These are phyloP conservation scores for Pristiophorus japonicus DNA, from an alignment of 2,113 vertebrate genomes.

Conservation along the genomic window DNA sequence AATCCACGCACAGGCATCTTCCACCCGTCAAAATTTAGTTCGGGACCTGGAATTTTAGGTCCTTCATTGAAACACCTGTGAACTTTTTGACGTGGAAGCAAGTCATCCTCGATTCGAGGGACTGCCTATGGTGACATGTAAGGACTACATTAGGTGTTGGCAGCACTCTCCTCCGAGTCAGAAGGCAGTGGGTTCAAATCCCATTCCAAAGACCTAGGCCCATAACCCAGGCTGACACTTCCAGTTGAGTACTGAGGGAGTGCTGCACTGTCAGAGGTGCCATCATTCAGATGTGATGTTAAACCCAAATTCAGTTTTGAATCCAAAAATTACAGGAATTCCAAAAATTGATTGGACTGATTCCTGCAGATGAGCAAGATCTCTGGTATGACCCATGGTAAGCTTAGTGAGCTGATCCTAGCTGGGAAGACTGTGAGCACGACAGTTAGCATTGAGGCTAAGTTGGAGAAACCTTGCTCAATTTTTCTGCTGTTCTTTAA, in stretches of 20 bases:
- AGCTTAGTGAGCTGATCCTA: background rate
- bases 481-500: background rate
- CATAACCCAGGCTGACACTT: background rate
- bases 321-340: background rate
- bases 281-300: background rate
- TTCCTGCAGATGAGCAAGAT: background rate
- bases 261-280: background rate
- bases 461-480: background rate
- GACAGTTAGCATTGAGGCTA: background rate
- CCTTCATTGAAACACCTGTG: too few relatives aligned
- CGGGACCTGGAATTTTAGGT: too few relatives aligned
- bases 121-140: too few relatives aligned
- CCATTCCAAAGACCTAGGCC: too few relatives aligned
- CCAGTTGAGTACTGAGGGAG: background rate
- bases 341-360: too few relatives aligned
- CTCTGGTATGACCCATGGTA: background rate
- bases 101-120: too few relatives aligned
- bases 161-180: background rate
- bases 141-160: background rate
- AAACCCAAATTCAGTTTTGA: background rate
- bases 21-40: too few relatives aligned
- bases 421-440: background rate
- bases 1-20: too few relatives aligned
- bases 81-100: too few relatives aligned
- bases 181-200: background rate